Evolutionary conservation across 1,140 invertebrate species (phyloP), one percentile per base, ranked within the genome.

Genomic region (Aplysia californica): DNA sequence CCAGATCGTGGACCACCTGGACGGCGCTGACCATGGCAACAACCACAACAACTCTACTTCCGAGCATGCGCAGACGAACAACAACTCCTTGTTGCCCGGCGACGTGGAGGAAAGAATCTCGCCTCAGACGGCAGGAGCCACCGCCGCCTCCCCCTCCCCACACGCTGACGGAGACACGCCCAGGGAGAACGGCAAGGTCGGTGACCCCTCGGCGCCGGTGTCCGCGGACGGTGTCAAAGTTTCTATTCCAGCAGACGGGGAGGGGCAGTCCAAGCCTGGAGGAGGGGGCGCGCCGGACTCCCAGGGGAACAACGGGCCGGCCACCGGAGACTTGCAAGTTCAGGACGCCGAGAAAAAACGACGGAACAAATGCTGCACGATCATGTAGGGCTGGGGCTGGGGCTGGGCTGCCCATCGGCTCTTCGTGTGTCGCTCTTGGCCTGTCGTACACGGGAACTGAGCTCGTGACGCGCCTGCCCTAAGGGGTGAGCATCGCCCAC

Each of bases 131-230:
- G 50, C 56, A 21, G 38, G 23, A 1, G 26, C 55, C 36, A 65
- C 70, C 31, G 71, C 70, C 6, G 71, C 55, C 26, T 26, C 75
- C 0, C 38, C 68, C 29, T 29, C 26, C 1, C 35, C 69, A 2
- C 23, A 41, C 38, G 23, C 50, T n/a, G 41, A 59, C 21, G 67
- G 58, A 20, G 75, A 44, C 15, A 35, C 64, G 26, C 73, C 44
- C 39, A 50, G 56, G 66, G 78, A 76, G 55, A 79, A 79, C 61
- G 78, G 78, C 31, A 76, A 76, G 55, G 68, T 69, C 20, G 59
- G 41, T 29, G 77, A 71, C 26, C 44, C 6, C 1, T 29, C 35
- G 33, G 33, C 64, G n/a, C 36, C 44, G 15, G 23, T 55, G 20
- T 67, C 74, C 1, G 55, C 74, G 1, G 78, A 79, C n/a, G 36